Evolutionary conservation across 2,888 invertebrate species (phyloP).

Genomic region (Margaritifera margaritifera): DNA sequence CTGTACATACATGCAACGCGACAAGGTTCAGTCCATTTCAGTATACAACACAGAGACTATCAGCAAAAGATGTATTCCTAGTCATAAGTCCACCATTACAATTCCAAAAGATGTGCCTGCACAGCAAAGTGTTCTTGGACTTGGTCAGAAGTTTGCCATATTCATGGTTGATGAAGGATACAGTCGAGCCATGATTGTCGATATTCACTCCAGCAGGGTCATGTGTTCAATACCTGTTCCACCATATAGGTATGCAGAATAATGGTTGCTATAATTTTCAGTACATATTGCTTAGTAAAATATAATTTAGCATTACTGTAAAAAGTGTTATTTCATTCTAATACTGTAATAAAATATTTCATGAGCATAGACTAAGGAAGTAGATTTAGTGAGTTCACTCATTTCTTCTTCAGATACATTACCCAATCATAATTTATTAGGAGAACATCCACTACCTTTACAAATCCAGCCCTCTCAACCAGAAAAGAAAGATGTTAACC

Average conservation of each 20-base stretch:
- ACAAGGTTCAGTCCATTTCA: slow-evolving; percentile 24
- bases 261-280: too few relatives aligned
- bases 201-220: slow-evolving; percentile 24
- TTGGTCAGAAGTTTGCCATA: slow-evolving; percentile 37
- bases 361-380: too few relatives aligned
- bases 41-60: slow-evolving; percentile 27
- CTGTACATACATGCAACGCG: slow-evolving; percentile 30
- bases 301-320: too few relatives aligned
- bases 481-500: too few relatives aligned
- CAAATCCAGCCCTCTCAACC: too few relatives aligned
- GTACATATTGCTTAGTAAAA: too few relatives aligned
- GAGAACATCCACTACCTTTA: too few relatives aligned
- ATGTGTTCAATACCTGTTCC: slow-evolving; percentile 33
- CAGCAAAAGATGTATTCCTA: slow-evolving; percentile 30
- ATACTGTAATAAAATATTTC: too few relatives aligned
- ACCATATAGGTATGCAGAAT: slow-evolving; percentile 26
- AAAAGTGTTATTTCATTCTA: too few relatives aligned
- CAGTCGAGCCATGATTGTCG: slow-evolving; percentile 30
- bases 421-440: too few relatives aligned
- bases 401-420: too few relatives aligned
- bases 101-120: slow-evolving; percentile 32
- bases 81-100: slow-evolving; percentile 20
- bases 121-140: slow-evolving; percentile 33
- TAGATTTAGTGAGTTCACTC: too few relatives aligned
- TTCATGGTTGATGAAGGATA: slow-evolving; percentile 37